Base-by-base conservation (phyloP, 2,888 invertebrate species). In the Petrolisthes manimaculis region DNA sequence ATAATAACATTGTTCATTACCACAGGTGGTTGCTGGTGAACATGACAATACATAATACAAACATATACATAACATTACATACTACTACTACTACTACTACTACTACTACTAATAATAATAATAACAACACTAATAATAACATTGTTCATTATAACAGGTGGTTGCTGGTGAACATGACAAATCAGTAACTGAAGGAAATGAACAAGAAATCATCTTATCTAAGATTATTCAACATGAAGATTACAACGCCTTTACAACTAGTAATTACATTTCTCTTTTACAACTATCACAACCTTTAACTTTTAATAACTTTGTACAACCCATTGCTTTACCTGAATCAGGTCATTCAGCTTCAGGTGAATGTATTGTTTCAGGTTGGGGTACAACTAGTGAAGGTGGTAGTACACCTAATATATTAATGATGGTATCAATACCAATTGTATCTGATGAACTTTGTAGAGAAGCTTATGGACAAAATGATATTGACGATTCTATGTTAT, bases 331-430 rank as follows among this genome's bases (percentile, higher is more conserved):
- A 3, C 89, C 89, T 5, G 56, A 54, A 5, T 67, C 77, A 24
- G 78, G 53, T n/a, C 79, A 88, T 14, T 89, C 74, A 12, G 80
- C 80, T 80, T 56, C 51, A 3, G 90, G 90, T 5, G 80, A 78
- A n/a, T 85, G 80, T 77, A 37, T 84, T 18, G 86, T 91, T 0
- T 85, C 91, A 18, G 91, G 91, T n/a, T 91, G 91, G 90, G 91
- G 91, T 6, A 55, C 84, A 12, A 12, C 77, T 12, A 9, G 18
- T 9, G 69, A 69, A n/a, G 87, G 87, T n/a, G 91, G 91, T 1
- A 1, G 12, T 51, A 53, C 75, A 5, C 80, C 91, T 1, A 71
- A 82, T 55, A 61, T 55, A 8, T 84, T 91, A 4, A 79, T 71
- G 67, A 74, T 82, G 53, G 90, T 89, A 3, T 77, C 79, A 12